These are phyloP conservation scores for Lepidocyrtoides sp. DNA, from an alignment of 2,888 invertebrate genomes.

Conservation along the genomic window DNA sequence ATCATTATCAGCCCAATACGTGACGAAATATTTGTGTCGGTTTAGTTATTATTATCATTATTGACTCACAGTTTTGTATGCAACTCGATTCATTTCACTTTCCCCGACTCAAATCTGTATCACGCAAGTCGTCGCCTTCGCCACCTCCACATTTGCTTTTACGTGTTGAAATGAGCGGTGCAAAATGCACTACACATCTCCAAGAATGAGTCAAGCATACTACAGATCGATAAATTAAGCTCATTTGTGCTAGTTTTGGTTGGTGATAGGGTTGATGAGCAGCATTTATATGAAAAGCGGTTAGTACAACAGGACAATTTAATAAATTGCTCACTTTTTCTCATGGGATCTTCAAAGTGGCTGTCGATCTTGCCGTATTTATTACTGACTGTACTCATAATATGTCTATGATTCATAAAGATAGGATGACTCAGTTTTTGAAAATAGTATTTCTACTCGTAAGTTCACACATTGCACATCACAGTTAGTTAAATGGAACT, in stretches of 20 bases:
- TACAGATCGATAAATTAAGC: neutral
- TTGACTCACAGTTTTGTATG: neutral
- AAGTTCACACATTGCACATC: neutral
- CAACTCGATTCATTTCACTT: constrained; percentile 5
- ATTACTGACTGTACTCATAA: too few relatives aligned
- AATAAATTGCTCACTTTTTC: neutral
- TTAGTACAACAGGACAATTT: neutral
- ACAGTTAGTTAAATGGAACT: neutral
- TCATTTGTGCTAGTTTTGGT: neutral
- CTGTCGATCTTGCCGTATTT: too few relatives aligned
- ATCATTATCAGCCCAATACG: neutral
- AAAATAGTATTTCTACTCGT: too few relatives aligned
- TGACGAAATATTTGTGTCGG: neutral
- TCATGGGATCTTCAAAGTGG: neutral
- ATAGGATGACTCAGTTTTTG: neutral
- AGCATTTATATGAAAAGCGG: neutral
- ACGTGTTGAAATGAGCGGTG: neutral
- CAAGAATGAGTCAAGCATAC: neutral
- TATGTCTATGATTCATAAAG: neutral
- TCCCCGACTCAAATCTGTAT: constrained; percentile 8
- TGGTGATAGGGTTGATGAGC: neutral
- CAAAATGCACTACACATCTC: neutral
- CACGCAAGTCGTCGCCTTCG: neutral
- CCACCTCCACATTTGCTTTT: constrained; percentile 2
- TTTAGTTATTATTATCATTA: neutral